Percentiles rank a stretch among this genome's conserved stretches.
These are phyloP conservation scores for Brachyopa scutellaris DNA, from an alignment of 2,888 invertebrate species.

Conservation along the genomic window DNA sequence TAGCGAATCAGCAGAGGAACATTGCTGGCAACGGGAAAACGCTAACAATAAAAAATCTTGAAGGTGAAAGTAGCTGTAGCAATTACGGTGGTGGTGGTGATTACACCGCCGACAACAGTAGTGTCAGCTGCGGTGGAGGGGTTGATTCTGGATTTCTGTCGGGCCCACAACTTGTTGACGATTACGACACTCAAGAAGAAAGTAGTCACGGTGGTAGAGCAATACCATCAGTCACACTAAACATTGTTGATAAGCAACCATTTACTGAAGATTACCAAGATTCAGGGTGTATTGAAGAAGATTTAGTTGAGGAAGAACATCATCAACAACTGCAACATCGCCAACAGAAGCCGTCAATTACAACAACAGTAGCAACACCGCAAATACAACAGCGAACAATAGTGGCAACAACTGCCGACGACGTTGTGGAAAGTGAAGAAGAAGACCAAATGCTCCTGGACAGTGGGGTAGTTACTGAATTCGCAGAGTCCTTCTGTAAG, in stretches of 20 bases:
- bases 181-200: constrained; percentile 73
- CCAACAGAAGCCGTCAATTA: constrained; percentile 33
- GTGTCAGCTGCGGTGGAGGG: constrained; percentile 42
- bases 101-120: constrained; percentile 38
- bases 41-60: constrained; percentile 27
- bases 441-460: constrained; percentile 84
- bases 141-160: constrained; percentile 83
- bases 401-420: constrained; percentile 56
- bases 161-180: constrained; percentile 79
- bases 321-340: constrained; percentile 51
- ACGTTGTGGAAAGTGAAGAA: constrained; percentile 53
- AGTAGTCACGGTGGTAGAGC: constrained; percentile 19
- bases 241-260: constrained; percentile 39
- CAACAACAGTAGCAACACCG: constrained; percentile 70
- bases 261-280: constrained; percentile 71
- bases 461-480: constrained; percentile 85
- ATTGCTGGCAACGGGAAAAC: constrained; percentile 57
- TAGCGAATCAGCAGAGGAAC: constrained; percentile 31
- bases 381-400: constrained; percentile 62
- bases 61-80: constrained; percentile 54
- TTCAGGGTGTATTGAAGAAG: constrained; percentile 77
- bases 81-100: constrained; percentile 45
- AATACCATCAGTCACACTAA: constrained; percentile 56
- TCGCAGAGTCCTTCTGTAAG: constrained; percentile 85
- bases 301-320: constrained; percentile 66